Evolutionary conservation across 2,797 vertebrate species (phyloP).

Genomic region (Furcifer pardalis): DNA sequence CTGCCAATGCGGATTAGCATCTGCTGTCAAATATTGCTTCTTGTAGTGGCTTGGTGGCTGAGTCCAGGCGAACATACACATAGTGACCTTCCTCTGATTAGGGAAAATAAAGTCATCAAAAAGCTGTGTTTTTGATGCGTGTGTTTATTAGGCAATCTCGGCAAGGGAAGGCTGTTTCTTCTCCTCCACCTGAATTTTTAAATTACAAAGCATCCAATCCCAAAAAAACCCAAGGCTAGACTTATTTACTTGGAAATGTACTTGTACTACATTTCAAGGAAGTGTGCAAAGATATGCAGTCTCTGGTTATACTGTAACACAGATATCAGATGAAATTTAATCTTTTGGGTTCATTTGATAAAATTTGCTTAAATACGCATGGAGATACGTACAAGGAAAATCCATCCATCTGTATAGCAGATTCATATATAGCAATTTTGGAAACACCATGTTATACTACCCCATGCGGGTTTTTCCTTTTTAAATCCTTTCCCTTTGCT

Average conservation of each 20-base stretch:
- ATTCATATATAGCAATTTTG: neutral
- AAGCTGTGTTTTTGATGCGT: neutral
- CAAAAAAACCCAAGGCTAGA: neutral
- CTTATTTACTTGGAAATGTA: neutral
- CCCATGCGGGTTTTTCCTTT: neutral
- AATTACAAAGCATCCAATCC: neutral
- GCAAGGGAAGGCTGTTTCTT: rapidly evolving
- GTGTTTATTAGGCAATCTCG: neutral
- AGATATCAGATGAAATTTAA: neutral
- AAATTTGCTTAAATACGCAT: neutral
- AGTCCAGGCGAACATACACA: slow-evolving; percentile 11
- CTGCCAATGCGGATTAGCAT: neutral
- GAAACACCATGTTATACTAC: neutral
- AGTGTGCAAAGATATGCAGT: neutral
- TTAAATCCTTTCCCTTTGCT: neutral
- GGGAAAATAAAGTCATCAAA: neutral
- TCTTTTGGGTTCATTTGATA: neutral
- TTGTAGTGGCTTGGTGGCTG: slow-evolving; percentile 5
- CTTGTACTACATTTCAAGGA: neutral
- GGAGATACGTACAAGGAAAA: neutral
- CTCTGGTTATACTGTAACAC: neutral
- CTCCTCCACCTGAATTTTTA: neutral
- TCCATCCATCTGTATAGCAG: neutral
- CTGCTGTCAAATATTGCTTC: slow-evolving; percentile 37
- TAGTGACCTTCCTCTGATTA: rapidly evolving